Conservation (phyloP, 2,797 vertebrate species). For the Phaenicophaeus curvirostris region DNA sequence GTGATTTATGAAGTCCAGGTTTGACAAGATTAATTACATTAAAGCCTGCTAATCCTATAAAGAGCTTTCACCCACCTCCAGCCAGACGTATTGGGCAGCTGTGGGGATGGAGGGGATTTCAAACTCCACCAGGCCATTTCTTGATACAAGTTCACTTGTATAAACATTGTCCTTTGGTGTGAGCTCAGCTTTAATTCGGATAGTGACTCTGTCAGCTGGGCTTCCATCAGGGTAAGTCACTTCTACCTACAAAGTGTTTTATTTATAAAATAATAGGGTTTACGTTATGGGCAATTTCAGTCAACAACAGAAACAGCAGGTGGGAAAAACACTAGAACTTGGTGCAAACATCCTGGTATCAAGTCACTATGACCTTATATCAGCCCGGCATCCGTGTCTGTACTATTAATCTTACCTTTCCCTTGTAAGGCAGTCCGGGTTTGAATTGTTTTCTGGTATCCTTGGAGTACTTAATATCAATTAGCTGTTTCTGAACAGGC, state of each 20-base stretch:
- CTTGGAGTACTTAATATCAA: constrained; percentile 91
- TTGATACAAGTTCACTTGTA: constrained; percentile 86
- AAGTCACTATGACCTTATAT: background rate
- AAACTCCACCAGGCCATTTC: constrained; percentile 85
- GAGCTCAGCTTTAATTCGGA: constrained; percentile 91
- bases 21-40: constrained; percentile 51
- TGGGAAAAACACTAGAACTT: background rate
- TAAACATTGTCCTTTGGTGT: constrained; percentile 91
- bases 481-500: constrained; percentile 91
- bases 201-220: constrained; percentile 86
- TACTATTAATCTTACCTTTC: constrained; percentile 81
- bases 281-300: background rate
- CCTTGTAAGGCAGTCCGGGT: constrained; percentile 91
- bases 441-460: constrained; percentile 95
- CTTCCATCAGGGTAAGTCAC: constrained; percentile 92
- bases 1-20: background rate
- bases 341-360: background rate
- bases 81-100: constrained; percentile 92
- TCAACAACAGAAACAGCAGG: background rate
- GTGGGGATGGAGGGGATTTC: constrained; percentile 94
- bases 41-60: constrained; percentile 79
- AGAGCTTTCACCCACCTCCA: constrained; percentile 86
- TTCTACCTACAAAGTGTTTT: constrained; percentile 81
- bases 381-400: rapidly evolving
- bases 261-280: background rate